Evolutionary conservation across 2,888 invertebrate species (phyloP), one percentile per base, ranked within the genome.

Genomic region (Tridacna gigas): DNA sequence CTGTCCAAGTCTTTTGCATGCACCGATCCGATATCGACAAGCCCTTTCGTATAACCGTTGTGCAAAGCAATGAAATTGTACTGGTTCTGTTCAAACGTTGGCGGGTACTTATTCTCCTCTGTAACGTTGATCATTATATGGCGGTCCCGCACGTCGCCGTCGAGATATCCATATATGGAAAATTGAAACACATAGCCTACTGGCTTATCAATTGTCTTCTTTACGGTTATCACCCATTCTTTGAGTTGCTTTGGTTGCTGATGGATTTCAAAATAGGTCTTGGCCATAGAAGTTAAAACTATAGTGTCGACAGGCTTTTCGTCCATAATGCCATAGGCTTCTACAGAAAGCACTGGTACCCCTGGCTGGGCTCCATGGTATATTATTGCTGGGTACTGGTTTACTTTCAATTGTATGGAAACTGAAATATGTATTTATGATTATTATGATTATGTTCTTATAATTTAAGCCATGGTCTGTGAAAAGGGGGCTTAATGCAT

Each of bases 61-160:
- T 91, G 81, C 71, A 90, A 90, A 22, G 89, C 88, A 11, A 84
- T 11, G 76, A 91, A 91, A 22, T 76, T 82, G 74, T 90, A 91
- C 18, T 71, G 63, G 7, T 26, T 15, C 12, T 82, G 25, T 28
- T 83, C 78, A 74, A 92, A 92, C 9, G 79, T 74, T 7, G 92
- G 92, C 13, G 89, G 82, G 66, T 86, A 87, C 60, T 80, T 20
- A 81, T 92, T 92, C 67, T 88, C 83, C 28, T 84, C 82, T 0
- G 90, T 89, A 12, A 92, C 91, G 25, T 89, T 89, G 0, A 92
- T 89, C 71, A 84, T 77, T 20, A 92, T 86, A 15, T 89, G 86
- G 61, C 83, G 88, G 37, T 89, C 90, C n/a, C 84, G 45, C 4
- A 81, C 65, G 0, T 61, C 77, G 22, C 86, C 84, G 15, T 82